Conservation (phyloP, 2,888 invertebrate genomes). For the Macaria liturata region DNA sequence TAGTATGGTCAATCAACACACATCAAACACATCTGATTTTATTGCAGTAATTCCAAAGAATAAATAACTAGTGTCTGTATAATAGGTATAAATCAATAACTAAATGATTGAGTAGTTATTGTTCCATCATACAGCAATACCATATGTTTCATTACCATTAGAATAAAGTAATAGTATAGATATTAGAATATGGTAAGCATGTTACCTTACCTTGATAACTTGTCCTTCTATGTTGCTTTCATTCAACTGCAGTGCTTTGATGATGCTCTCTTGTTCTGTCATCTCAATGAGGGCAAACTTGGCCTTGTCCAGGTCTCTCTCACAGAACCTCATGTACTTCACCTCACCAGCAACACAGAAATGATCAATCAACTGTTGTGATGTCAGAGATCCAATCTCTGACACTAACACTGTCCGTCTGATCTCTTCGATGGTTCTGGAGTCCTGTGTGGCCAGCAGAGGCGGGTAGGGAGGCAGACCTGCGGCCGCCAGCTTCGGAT, state of each 20-base stretch:
- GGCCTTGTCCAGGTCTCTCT: conserved; percentile 89
- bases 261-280: conserved; percentile 94
- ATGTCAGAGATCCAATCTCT: conserved; percentile 89
- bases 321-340: conserved; percentile 96
- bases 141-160: no score
- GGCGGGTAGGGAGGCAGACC: conserved; percentile 96
- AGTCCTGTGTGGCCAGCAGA: conserved; percentile 93
- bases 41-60: no score
- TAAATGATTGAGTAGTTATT: no score
- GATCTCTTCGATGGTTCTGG: conserved; percentile 96
- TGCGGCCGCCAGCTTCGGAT: conserved; percentile 92
- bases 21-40: no score
- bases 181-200: no score
- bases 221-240: conserved; percentile 90
- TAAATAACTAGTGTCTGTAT: no score
- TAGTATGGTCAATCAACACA: no score
- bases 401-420: conserved; percentile 95
- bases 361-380: conserved; percentile 94
- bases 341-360: conserved; percentile 96
- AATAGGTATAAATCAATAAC: no score
- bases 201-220: conserved; percentile 70
- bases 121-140: no score
- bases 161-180: no score
- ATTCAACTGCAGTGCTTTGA: conserved; percentile 93
- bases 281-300: conserved; percentile 96